Evolutionary conservation across 2,797 vertebrate species (phyloP).

Genomic region (Microcaecilia unicolor): DNA sequence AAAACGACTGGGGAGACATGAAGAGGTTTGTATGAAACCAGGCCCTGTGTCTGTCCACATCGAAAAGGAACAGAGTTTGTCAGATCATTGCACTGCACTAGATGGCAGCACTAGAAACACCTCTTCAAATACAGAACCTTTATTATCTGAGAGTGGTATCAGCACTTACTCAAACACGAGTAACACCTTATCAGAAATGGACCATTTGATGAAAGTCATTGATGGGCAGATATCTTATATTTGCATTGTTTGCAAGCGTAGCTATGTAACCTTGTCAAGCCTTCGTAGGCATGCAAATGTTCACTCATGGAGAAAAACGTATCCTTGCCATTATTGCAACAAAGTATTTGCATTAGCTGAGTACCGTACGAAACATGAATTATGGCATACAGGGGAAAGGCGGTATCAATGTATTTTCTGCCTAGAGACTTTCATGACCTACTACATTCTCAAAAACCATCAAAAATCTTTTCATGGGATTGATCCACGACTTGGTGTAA

Average conservation of each 20-base stretch:
- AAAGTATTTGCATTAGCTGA: slow-evolving; percentile 95
- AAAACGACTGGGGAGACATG: slow-evolving; percentile 80
- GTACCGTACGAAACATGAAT: slow-evolving; percentile 94
- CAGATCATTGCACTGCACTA: slow-evolving; percentile 30
- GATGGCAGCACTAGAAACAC: slow-evolving; percentile 39
- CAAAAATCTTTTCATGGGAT: slow-evolving; percentile 97
- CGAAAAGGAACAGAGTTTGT: slow-evolving; percentile 43
- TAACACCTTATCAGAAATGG: slow-evolving; percentile 46
- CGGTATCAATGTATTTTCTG: slow-evolving; percentile 98
- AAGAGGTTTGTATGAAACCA: slow-evolving; percentile 70
- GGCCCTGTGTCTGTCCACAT: slow-evolving; percentile 37
- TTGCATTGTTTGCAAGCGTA: slow-evolving; percentile 86
- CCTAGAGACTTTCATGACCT: slow-evolving; percentile 96
- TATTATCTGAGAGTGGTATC: slow-evolving; percentile 44
- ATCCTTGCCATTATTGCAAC: slow-evolving; percentile 96
- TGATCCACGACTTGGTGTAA: slow-evolving; percentile 82
- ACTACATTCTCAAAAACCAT: slow-evolving; percentile 96
- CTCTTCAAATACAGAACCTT: slow-evolving; percentile 25
- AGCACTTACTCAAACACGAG: slow-evolving; percentile 41
- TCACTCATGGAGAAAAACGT: slow-evolving; percentile 94
- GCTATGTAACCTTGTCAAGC: slow-evolving; percentile 90
- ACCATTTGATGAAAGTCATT: slow-evolving; percentile 61
- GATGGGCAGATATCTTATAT: slow-evolving; percentile 77
- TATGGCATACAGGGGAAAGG: slow-evolving; percentile 96
- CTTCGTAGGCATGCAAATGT: slow-evolving; percentile 93